A percentile compares a stretch with the other conserved stretches of the same genome.
These are phyloP conservation scores for Lethrus apterus DNA, from an alignment of 1,140 invertebrate species.

Conservation along the genomic window DNA sequence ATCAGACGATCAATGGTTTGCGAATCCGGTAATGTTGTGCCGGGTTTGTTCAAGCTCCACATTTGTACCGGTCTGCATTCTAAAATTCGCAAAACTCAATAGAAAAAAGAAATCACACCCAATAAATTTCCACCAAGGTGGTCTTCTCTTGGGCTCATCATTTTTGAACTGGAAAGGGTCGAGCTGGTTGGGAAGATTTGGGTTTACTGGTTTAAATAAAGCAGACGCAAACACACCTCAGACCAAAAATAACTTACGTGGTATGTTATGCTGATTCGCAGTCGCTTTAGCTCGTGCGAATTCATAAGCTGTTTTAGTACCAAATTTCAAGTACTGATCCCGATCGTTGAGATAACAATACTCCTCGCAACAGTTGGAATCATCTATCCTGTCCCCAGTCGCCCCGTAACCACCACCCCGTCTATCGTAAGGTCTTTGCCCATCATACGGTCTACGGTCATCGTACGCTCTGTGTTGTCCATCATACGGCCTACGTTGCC, in stretches of 20 bases:
- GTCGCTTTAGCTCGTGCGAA: constrained; percentile 47
- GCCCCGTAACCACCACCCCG: background rate
- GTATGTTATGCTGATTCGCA: constrained; percentile 47
- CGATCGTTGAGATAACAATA: constrained; percentile 52
- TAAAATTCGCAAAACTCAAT: constrained; percentile 28
- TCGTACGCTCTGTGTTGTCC: no score
- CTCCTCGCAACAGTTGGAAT: constrained; percentile 42
- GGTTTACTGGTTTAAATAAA: no score
- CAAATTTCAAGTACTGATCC: constrained; percentile 53
- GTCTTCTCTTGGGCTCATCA: no score
- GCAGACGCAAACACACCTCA: no score
- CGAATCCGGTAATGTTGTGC: constrained; percentile 51
- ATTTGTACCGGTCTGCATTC: constrained; percentile 54
- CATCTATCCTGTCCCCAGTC: constrained; percentile 8
- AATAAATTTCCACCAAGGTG: no score
- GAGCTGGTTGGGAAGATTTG: no score
- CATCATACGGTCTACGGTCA: background rate
- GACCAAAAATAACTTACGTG: constrained; percentile 50
- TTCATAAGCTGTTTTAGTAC: constrained; percentile 57
- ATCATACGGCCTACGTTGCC: no score
- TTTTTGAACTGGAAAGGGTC: no score
- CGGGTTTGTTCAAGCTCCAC: constrained; percentile 57
- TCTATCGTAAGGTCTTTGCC: constrained; percentile 10
- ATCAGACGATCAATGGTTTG: constrained; percentile 46
- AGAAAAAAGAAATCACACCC: no score